Evolutionary conservation across 2,888 invertebrate genomes (phyloP).

Genomic region (Polia nebulosa): DNA sequence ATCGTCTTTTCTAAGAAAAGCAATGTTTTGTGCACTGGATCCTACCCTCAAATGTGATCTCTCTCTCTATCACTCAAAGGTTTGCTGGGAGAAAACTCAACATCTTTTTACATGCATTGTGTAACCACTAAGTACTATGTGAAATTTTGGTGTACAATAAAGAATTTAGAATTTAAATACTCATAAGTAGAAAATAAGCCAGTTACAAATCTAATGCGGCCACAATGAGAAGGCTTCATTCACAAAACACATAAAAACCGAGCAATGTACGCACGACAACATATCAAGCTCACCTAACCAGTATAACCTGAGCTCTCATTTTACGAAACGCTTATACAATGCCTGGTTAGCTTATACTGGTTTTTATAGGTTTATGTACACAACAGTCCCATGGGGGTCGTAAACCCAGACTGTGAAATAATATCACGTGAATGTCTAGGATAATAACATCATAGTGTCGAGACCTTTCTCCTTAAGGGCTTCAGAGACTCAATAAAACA

Average conservation of each 20-base stretch:
- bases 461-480: slow-evolving; percentile 11
- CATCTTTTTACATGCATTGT: too few species aligned
- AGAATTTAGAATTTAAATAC: slow-evolving; percentile 2
- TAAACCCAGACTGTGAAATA: slow-evolving; percentile 32
- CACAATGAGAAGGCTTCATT: slow-evolving; percentile 7
- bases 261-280: neutral
- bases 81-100: too few species aligned
- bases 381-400: slow-evolving; percentile 21
- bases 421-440: slow-evolving; percentile 11
- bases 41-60: too few species aligned
- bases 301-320: neutral
- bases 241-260: slow-evolving; percentile 19
- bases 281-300: neutral
- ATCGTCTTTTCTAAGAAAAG: neutral
- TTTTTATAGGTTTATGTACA: neutral
- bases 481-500: slow-evolving; percentile 26
- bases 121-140: neutral
- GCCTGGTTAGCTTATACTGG: neutral
- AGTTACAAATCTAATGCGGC: slow-evolving; percentile 21
- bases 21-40: too few species aligned
- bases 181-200: slow-evolving; percentile 18
- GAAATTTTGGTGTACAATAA: too few species aligned
- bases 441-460: slow-evolving; percentile 20
- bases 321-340: neutral
- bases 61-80: too few species aligned